Conservation (phyloP, 1,140 invertebrate genomes). For the Cyclargus thomasi region DNA sequence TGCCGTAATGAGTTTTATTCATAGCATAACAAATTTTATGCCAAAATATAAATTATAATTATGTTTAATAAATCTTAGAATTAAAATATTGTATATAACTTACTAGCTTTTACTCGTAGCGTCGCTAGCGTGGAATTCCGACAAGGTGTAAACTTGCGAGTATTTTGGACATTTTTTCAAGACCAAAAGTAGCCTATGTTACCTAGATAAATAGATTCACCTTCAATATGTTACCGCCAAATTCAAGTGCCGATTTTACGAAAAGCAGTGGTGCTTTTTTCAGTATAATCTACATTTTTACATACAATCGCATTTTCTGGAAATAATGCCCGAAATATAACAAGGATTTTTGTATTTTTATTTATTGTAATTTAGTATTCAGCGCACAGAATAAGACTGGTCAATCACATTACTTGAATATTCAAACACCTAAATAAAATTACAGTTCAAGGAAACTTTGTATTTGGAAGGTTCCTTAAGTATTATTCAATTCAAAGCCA, state of each 20-base stretch:
- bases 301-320: too few species aligned
- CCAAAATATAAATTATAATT: not conserved
- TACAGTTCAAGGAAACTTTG: not conserved
- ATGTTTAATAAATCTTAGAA: not conserved
- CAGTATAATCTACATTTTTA: too few species aligned
- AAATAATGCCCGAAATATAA: not conserved
- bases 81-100: not conserved
- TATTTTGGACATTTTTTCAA: too few species aligned
- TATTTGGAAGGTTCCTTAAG: not conserved
- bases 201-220: too few species aligned
- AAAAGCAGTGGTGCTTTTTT: too few species aligned
- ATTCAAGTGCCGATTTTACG: too few species aligned
- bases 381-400: not conserved
- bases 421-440: not conserved
- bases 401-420: not conserved
- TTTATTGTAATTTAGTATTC: not conserved
- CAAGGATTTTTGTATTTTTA: not conserved
- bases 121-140: too few species aligned
- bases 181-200: too few species aligned
- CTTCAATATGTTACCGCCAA: too few species aligned
- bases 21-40: slow-evolving; percentile 14
- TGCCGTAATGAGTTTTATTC: slow-evolving; percentile 30
- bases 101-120: too few species aligned
- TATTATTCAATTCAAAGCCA: not conserved
- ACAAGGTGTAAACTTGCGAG: too few species aligned